Conservation (phyloP, 2,888 invertebrate species). For the Cephus sareptanus region DNA sequence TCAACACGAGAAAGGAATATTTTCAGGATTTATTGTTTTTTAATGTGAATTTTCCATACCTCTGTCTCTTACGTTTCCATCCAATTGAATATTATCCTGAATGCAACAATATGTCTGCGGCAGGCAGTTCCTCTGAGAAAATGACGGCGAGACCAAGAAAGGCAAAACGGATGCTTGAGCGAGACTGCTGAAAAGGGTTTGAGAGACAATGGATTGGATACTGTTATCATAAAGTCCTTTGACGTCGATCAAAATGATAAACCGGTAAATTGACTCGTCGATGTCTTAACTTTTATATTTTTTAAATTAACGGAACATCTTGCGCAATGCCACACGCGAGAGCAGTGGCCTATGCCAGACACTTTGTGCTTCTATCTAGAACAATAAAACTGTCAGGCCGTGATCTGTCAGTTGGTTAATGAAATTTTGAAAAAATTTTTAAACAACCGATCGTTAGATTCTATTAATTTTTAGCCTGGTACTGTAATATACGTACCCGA, state of each 20-base stretch:
- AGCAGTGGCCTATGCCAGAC: not conserved
- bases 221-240: not conserved
- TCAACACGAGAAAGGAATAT: too few relatives aligned
- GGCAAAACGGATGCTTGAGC: not conserved
- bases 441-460: not conserved
- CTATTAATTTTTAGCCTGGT: not conserved
- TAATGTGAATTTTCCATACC: not conserved
- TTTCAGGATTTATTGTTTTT: too few relatives aligned
- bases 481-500: not conserved
- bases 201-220: not conserved
- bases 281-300: not conserved
- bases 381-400: not conserved
- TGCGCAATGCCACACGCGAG: not conserved
- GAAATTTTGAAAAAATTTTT: not conserved
- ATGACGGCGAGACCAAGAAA: not conserved
- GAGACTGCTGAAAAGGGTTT: not conserved
- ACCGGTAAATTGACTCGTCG: not conserved
- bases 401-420: not conserved
- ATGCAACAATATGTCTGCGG: not conserved
- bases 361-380: not conserved
- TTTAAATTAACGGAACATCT: not conserved
- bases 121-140: not conserved
- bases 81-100: not conserved
- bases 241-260: not conserved
- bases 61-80: not conserved